A percentile compares a stretch with the other conserved stretches of the same genome.
Conservation (phyloP, 1,140 invertebrate genomes). For the Caenorhabditis elegans region WBcel235 BX284605.5:15732001-15732500, state of each 20-base stretch:
- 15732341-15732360: no score
- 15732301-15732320: neutral
- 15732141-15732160: slow-evolving; percentile 7
- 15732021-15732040: neutral
- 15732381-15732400: neutral
- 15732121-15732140: neutral
- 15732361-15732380: neutral
- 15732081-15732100: neutral
- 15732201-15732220: neutral
- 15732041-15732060: neutral
- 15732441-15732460: slow-evolving; percentile 3
- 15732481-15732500: no score
- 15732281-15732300: neutral
- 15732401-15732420: neutral
- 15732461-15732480: no score
- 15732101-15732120: neutral
- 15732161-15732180: neutral
- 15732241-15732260: neutral
- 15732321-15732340: neutral
- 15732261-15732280: neutral
- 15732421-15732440: neutral
- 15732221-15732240: no score
- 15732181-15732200: neutral
- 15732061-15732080: neutral
- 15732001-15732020: neutral